Evolutionary conservation across 2,888 invertebrate genomes (phyloP), one percentile per base, ranked within the genome.

Genomic region (Candidula unifasciata): DNA sequence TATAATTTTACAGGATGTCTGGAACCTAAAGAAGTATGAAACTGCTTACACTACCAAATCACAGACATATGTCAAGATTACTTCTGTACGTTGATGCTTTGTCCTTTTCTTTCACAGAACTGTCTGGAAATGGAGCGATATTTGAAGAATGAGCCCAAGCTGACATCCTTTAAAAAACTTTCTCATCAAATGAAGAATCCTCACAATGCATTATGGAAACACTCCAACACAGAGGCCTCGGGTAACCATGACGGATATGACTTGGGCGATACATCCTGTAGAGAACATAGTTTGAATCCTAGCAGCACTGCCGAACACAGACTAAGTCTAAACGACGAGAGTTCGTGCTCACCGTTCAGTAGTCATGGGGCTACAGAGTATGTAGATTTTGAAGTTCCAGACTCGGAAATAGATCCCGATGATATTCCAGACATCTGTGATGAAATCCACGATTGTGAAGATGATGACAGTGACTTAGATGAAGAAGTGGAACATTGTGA

Each of bases 41-140:
- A n/a, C n/a, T n/a, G n/a, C n/a, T n/a, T n/a, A n/a, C n/a, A n/a
- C n/a, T n/a, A n/a, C n/a, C n/a, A n/a, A n/a, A n/a, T n/a, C n/a
- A n/a, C n/a, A n/a, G n/a, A n/a, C n/a, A n/a, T n/a, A n/a, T n/a
- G n/a, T n/a, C n/a, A n/a, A 44, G 44, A 44, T 44, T 44, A 44
- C 8, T 44, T 13, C 13, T 44, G 13, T 44, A 44, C 13, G 13
- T n/a, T 60, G 21, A 60, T n/a, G 60, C 0, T 68, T 8, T 44
- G 8, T 0, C 44, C n/a, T 73, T 44, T 3, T 73, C n/a, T 52
- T 52, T 6, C 35, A 35, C 89, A 98, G 98, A 98, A 97, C 93
- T 98, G 98, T 94, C 97, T 98, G 95, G 98, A 98, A 95, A 97
- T 99, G 97, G 98, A 98, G 94, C 96, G 97, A 91, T 98, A 98